Base-by-base conservation (phyloP, 2,888 invertebrate species). In the Perizoma flavofasciatum region DNA sequence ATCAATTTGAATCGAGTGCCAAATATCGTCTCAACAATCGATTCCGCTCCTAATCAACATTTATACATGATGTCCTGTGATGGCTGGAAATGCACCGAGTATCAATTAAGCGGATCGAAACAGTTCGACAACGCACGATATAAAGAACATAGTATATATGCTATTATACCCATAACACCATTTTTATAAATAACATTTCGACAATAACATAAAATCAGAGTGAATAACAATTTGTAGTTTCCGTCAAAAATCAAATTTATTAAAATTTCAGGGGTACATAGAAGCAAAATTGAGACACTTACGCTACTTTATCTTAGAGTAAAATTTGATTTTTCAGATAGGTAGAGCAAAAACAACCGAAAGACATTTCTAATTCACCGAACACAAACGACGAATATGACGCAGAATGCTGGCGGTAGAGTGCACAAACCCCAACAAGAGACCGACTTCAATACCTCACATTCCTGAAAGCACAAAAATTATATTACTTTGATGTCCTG, bases 381-480 rank as follows among this genome's bases (percentile, higher is more conserved):
- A 67, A 70, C 62, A 63, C 53, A 53, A 66, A 69, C 67, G 66
- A 69, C 69, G 66, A 61, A 73, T 71, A 63, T 60, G 67, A 9
- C n/a, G 75, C 74, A 73, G 81, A 81, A 78, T 73, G 79, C 79
- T 71, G 82, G 78, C 74, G 70, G 81, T 75, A 68, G 78, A 82
- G 75, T 71, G 74, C 72, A 83, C 82, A 84, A 78, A 83, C 83
- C 82, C 82, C 82, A 76, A 81, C 76, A 79, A 81, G 71, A 85
- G 78, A 85, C 74, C 68, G 73, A 85, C 85, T 84, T 85, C 78
- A 81, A 82, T 73, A 82, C 77, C 72, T 77, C 71, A 77, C 60
- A 77, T 78, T 77, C 85, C 86, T 86, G 86, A 83, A 86, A 85
- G 72, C 81, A 85, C 83, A 86, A 85, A 85, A 83, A 71, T 61